Evolutionary conservation across 2,797 vertebrate genomes (phyloP).

Genomic region (Spinibarbus caldwelli): DNA sequence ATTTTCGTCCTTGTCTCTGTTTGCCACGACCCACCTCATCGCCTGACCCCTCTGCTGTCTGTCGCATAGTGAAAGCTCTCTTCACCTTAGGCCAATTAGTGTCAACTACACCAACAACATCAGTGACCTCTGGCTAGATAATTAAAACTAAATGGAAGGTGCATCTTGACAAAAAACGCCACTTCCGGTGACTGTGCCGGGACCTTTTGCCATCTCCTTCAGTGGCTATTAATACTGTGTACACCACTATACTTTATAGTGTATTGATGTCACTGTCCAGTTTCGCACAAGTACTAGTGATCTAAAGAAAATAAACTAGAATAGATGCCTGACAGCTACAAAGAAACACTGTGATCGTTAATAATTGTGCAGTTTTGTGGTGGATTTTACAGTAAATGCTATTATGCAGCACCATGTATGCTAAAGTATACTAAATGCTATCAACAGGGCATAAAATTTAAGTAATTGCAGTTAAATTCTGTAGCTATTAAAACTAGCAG

Average conservation of each 20-base stretch:
- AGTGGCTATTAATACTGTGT: constrained; percentile 45
- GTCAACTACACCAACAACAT: constrained; percentile 72
- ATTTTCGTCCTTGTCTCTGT: constrained; percentile 50
- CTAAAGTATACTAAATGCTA: not conserved
- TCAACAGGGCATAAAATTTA: not conserved
- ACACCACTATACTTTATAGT: constrained; percentile 5
- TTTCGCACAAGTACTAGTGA: constrained; percentile 5
- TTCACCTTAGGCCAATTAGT: constrained; percentile 78
- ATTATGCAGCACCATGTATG: not conserved
- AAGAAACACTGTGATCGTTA: not conserved
- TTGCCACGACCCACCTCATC: constrained; percentile 47
- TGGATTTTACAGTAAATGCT: not conserved
- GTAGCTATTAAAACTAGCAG: not conserved
- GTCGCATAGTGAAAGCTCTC: constrained; percentile 72
- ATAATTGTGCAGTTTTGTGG: not conserved
- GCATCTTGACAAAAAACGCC: constrained; percentile 57
- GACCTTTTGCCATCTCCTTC: constrained; percentile 43
- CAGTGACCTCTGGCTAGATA: constrained; percentile 72
- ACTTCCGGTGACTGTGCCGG: constrained; percentile 44
- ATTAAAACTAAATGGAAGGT: constrained; percentile 67
- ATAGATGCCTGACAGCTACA: not conserved
- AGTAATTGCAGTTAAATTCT: not conserved
- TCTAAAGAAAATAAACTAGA: not conserved
- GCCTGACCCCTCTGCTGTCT: constrained; percentile 56
- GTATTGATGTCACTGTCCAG: constrained; percentile 4